Percentiles rank a stretch among this genome's conserved stretches.
Evolutionary conservation across 2,113 vertebrate genomes (phyloP).

Genomic region (Sapayoa aenigma): DNA sequence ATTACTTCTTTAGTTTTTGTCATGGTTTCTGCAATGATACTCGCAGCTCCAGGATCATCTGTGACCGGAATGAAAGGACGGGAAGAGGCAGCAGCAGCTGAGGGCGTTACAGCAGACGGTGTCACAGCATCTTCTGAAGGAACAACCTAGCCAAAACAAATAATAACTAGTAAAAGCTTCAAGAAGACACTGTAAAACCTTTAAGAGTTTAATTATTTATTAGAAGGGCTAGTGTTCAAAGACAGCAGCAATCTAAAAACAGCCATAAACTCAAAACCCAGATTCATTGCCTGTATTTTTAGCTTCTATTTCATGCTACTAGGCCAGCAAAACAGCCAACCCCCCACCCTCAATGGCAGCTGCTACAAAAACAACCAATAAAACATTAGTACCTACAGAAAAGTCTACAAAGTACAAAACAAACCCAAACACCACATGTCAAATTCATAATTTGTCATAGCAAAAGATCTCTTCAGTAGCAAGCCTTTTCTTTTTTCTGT

Average conservation of each 20-base stretch:
- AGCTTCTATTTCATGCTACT: not conserved
- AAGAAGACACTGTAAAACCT: not conserved
- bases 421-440: not conserved
- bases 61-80: constrained; percentile 98
- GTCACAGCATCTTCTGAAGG: constrained; percentile 91
- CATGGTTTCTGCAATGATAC: constrained; percentile 99
- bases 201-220: not conserved
- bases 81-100: constrained; percentile 86
- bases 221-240: not conserved
- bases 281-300: not conserved
- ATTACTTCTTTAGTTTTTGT: constrained; percentile 94
- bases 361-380: not conserved
- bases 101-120: constrained; percentile 92
- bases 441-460: not conserved
- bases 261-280: not conserved
- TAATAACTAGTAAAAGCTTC: not conserved
- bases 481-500: not conserved
- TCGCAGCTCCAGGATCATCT: constrained; percentile 95
- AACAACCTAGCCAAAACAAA: constrained; percentile 73
- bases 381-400: not conserved
- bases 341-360: not conserved
- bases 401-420: not conserved
- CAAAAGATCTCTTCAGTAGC: not conserved
- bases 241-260: not conserved
- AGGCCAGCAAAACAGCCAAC: not conserved